Evolutionary conservation across 2,113 vertebrate genomes (phyloP).

Genomic region (Sialia sialis): DNA sequence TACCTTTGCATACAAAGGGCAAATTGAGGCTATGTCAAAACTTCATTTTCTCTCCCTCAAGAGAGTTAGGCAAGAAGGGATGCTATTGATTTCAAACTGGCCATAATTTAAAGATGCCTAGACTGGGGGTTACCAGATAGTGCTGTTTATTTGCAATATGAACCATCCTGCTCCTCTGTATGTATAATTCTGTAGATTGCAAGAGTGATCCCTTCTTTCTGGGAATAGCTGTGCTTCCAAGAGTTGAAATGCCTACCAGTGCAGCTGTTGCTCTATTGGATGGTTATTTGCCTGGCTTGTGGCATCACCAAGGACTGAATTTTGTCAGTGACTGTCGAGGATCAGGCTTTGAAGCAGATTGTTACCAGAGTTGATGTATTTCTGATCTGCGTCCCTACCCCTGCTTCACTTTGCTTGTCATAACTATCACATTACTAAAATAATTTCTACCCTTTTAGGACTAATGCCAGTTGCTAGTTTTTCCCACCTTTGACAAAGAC

Average conservation of each 20-base stretch:
- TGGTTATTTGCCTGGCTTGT: not conserved
- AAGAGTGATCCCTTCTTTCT: not conserved
- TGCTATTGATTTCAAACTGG: not conserved
- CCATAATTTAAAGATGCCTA: not conserved
- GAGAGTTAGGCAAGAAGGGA: not conserved
- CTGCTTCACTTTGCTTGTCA: not conserved
- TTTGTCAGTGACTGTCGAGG: not conserved
- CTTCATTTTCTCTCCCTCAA: not conserved
- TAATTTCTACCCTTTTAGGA: not conserved
- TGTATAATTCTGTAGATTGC: not conserved
- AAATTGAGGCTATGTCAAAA: not conserved
- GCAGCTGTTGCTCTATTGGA: slow-evolving; percentile 30
- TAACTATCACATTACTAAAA: not conserved
- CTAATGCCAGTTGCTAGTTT: not conserved
- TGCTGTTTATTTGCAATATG: not conserved
- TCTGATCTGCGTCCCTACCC: not conserved
- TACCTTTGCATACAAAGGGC: not conserved
- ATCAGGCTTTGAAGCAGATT: not conserved
- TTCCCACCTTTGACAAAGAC: not conserved
- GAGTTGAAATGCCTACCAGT: not conserved
- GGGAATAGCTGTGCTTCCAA: not conserved
- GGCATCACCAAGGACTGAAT: not conserved
- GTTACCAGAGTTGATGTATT: not conserved
- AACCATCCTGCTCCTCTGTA: not conserved
- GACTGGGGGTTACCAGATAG: not conserved